Conservation (phyloP, 2,888 invertebrate genomes). For the Pammene aurita region DNA sequence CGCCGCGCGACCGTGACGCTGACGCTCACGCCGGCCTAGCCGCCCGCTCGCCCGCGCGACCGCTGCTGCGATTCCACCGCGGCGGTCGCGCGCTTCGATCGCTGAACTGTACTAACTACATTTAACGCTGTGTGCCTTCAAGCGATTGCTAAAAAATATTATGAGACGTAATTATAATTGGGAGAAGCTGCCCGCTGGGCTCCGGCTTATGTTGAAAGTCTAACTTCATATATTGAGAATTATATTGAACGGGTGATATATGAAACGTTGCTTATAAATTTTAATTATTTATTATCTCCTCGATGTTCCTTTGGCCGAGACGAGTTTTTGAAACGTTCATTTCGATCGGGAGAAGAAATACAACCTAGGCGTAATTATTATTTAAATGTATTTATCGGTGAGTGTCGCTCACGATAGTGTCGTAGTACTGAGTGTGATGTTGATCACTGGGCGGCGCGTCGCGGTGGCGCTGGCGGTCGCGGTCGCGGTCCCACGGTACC, state of each 20-base stretch:
- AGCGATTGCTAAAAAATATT: constrained; percentile 88
- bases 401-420: constrained; percentile 75
- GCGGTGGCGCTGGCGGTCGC: constrained; percentile 43
- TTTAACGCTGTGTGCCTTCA: constrained; percentile 92
- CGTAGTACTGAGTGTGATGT: constrained; percentile 77
- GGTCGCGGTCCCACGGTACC: constrained; percentile 43
- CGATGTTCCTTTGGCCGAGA: constrained; percentile 81
- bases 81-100: constrained; percentile 70
- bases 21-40: constrained; percentile 95
- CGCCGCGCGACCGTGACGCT: constrained; percentile 95
- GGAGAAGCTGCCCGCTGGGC: constrained; percentile 75
- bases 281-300: constrained; percentile 81
- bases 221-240: constrained; percentile 83
- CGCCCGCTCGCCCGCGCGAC: constrained; percentile 54
- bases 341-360: constrained; percentile 83
- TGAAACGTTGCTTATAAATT: constrained; percentile 82
- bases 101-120: constrained; percentile 83
- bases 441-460: constrained; percentile 72
- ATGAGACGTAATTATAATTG: constrained; percentile 79
- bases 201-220: constrained; percentile 71
- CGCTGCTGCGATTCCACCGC: constrained; percentile 64
- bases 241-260: constrained; percentile 83
- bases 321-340: constrained; percentile 82
- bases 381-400: constrained; percentile 77
- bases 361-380: constrained; percentile 81